Percentiles rank a stretch among this genome's conserved stretches.
Conservation (phyloP, 2,888 invertebrate species). For the Gerosis bhagava region DNA sequence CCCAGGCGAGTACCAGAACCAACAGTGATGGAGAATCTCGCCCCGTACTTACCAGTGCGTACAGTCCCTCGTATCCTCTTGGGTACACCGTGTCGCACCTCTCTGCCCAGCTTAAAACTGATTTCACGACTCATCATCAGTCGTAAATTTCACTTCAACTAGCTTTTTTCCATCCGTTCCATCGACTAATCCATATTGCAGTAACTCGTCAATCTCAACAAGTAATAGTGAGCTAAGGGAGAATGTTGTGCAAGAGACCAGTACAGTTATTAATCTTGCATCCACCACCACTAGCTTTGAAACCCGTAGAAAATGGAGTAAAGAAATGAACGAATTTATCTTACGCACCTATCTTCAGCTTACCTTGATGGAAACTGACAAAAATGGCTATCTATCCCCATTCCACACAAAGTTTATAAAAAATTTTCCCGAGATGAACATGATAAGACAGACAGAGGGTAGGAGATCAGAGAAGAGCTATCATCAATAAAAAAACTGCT, state of each 20-base stretch:
- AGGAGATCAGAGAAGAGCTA: constrained; percentile 29
- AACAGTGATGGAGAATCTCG: too few relatives aligned
- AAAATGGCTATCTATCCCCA: constrained; percentile 14
- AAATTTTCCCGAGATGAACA: constrained; percentile 22
- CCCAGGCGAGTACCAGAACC: too few relatives aligned
- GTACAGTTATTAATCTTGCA: too few relatives aligned
- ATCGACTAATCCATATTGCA: background rate
- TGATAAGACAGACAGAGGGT: constrained; percentile 22
- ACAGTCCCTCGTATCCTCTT: too few relatives aligned
- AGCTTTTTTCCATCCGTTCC: too few relatives aligned
- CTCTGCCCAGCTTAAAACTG: too few relatives aligned
- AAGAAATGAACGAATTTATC: constrained; percentile 27
- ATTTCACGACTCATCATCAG: too few relatives aligned
- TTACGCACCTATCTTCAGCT: constrained; percentile 22
- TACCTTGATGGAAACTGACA: constrained; percentile 20
- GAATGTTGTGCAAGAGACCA: too few relatives aligned
- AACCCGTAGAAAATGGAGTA: constrained; percentile 23
- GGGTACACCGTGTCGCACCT: too few relatives aligned
- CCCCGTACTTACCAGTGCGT: too few relatives aligned
- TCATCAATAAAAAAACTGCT: constrained; percentile 20
- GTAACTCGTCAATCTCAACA: background rate
- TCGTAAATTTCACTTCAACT: too few relatives aligned
- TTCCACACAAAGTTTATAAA: constrained; percentile 21
- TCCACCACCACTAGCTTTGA: constrained; percentile 1
- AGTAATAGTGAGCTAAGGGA: too few relatives aligned